Evolutionary conservation across 2,888 invertebrate genomes (phyloP), one percentile per base, ranked within the genome.

Genomic region (Zele albiditarsus): DNA sequence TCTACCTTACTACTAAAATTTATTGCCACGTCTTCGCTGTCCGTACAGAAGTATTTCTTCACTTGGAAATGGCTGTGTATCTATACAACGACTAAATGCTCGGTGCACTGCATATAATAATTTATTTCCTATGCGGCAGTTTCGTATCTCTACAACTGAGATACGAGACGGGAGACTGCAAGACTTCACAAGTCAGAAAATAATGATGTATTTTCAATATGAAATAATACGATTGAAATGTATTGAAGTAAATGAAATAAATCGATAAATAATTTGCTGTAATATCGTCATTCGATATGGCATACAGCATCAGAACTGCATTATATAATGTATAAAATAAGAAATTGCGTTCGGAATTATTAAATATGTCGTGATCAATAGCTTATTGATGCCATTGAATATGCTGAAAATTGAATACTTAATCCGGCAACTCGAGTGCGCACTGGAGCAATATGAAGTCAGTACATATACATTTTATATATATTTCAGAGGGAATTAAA

Each of bases 1-100:
- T 38, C 71, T 76, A 58, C 73, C 58, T 74, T 68, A 63, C 68
- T 58, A 23, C 10, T 63, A 57, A 69, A 77, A 80, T 80, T 82
- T 81, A 79, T 76, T 75, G 74, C 69, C 71, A 67, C 70, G 71
- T 75, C 71, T 77, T 69, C 67, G 57, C 74, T 31, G 33, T 49
- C 53, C 42, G 63, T 57, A 23, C 33, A 69, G 25, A 46, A 62
- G 33, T 33, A 63, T 74, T 74, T 16, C 25, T 69, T 69, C 57
- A 57, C 69, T 8, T 16, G 33, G 16, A 33, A 57, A 57, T 31
- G 14, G n/a, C 57, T 12, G 28, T 68, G 20, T 16, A 31, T 28
- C 16, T 46, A 16, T 20, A 42, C 5, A 53, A 53, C n/a, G 16
- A 46, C 6, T 46, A 53, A n/a, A 20, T 53, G 8, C 53, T 10